A percentile compares a stretch with the other conserved stretches of the same genome.
Evolutionary conservation across 2,888 invertebrate species (phyloP).

Genomic region (Seira sanloemensis): DNA sequence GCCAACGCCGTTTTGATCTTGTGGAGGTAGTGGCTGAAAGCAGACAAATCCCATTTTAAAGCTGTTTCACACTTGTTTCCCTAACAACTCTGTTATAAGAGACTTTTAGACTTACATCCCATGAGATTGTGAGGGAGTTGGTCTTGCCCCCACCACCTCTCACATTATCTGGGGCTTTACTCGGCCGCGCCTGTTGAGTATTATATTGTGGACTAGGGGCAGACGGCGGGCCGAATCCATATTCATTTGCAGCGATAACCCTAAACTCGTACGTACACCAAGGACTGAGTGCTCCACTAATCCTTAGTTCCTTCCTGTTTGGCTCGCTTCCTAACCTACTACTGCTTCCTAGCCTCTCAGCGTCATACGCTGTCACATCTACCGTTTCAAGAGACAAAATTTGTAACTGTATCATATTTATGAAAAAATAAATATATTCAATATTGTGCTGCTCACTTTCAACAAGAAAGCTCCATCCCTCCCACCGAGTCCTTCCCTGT

Average conservation of each 20-base stretch:
- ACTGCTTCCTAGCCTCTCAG: conserved; percentile 85
- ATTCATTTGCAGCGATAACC: conserved; percentile 89
- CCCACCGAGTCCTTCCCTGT: conserved; percentile 91
- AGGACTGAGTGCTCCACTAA: conserved; percentile 86
- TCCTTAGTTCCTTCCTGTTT: conserved; percentile 83
- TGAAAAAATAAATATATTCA: too few relatives aligned
- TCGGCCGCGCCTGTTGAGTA: conserved; percentile 88
- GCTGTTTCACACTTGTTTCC: too few relatives aligned
- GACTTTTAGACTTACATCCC: conserved; percentile 79
- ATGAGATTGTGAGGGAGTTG: conserved; percentile 93
- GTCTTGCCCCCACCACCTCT: conserved; percentile 97
- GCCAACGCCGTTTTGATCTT: conserved; percentile 92
- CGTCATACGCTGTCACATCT: conserved; percentile 82
- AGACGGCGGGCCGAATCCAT: conserved; percentile 89
- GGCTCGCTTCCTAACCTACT: conserved; percentile 75
- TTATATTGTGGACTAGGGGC: conserved; percentile 90
- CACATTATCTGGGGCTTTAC: conserved; percentile 86
- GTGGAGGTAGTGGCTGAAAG: conserved; percentile 81
- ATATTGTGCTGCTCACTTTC: conserved; percentile 78
- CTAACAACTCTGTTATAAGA: too few relatives aligned
- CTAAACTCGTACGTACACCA: conserved; percentile 94
- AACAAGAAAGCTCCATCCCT: conserved; percentile 86
- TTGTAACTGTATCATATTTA: too few relatives aligned
- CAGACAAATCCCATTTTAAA: conserved; percentile 25
- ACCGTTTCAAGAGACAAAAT: background rate